Evolutionary conservation across 2,888 invertebrate species (phyloP).

Genomic region (Nephrotoma appendiculata): DNA sequence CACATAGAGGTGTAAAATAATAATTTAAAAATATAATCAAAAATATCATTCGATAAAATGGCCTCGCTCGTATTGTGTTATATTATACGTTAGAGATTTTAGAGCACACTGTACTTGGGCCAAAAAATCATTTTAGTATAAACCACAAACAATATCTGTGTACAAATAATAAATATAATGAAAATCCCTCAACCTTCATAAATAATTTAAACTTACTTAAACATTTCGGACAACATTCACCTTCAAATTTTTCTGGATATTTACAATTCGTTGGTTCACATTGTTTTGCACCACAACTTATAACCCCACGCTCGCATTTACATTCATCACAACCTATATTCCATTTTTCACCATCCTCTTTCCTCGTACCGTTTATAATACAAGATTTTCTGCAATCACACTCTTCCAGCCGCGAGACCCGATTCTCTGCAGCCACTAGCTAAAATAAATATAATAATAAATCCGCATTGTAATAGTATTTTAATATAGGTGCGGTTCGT

Average conservation of each 20-base stretch:
- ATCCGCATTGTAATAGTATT: too few relatives aligned
- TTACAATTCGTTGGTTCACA: conserved; percentile 67
- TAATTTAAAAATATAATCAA: too few relatives aligned
- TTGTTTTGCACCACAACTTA: conserved; percentile 67
- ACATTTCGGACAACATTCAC: conserved; percentile 76
- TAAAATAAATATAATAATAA: conserved; percentile 23
- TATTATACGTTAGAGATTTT: background rate
- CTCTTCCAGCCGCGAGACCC: conserved; percentile 55
- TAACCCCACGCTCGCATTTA: conserved; percentile 79
- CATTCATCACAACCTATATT: conserved; percentile 73
- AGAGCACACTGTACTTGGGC: background rate
- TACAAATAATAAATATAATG: background rate
- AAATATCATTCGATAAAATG: too few relatives aligned
- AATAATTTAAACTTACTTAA: conserved; percentile 48
- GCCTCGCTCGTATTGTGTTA: too few relatives aligned
- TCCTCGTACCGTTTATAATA: conserved; percentile 62
- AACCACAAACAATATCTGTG: background rate
- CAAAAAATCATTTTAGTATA: background rate
- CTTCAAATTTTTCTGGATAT: conserved; percentile 61
- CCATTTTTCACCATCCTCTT: conserved; percentile 76
- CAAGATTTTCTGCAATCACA: conserved; percentile 87
- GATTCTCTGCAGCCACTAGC: conserved; percentile 67
- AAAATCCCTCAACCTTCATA: conserved; percentile 3
- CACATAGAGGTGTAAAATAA: too few relatives aligned
- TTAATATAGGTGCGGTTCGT: too few relatives aligned